Conservation (phyloP, 2,888 invertebrate species). For the Eledona agricola region DNA sequence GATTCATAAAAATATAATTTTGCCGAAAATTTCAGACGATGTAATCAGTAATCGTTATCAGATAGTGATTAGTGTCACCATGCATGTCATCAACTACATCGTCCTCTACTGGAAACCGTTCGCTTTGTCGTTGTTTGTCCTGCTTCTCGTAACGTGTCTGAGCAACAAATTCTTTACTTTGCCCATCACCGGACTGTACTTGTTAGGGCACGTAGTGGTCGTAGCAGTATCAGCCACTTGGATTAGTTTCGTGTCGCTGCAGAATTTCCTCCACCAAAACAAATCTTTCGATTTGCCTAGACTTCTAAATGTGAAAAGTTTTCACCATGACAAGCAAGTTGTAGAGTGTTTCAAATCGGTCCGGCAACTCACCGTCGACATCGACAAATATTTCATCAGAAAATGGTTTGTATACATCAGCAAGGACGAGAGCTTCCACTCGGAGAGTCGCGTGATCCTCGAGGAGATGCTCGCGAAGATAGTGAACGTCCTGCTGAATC, state of each 20-base stretch:
- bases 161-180: slow-evolving; percentile 17
- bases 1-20: slow-evolving; percentile 5
- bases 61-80: background rate
- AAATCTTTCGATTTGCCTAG: slow-evolving; percentile 63
- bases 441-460: slow-evolving; percentile 61
- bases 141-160: slow-evolving; percentile 15
- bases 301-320: slow-evolving; percentile 6
- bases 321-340: slow-evolving; percentile 37
- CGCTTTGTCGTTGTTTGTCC: slow-evolving; percentile 14
- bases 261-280: slow-evolving; percentile 65
- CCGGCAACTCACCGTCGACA: slow-evolving; percentile 58
- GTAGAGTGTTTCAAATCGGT: slow-evolving; percentile 43
- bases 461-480: slow-evolving; percentile 60
- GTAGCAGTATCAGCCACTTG: slow-evolving; percentile 43
- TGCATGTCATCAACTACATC: slow-evolving; percentile 22
- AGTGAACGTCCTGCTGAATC: slow-evolving; percentile 56
- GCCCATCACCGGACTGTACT: slow-evolving; percentile 28
- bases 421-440: slow-evolving; percentile 61
- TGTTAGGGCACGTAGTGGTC: slow-evolving; percentile 25
- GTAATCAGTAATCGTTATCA: background rate
- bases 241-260: slow-evolving; percentile 65
- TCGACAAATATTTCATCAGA: slow-evolving; percentile 63
- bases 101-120: slow-evolving; percentile 31
- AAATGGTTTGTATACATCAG: slow-evolving; percentile 66
- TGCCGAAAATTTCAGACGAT: slow-evolving; percentile 1